Conservation (phyloP, 2,797 vertebrate species). For the Gymnopithys bicolor region DNA sequence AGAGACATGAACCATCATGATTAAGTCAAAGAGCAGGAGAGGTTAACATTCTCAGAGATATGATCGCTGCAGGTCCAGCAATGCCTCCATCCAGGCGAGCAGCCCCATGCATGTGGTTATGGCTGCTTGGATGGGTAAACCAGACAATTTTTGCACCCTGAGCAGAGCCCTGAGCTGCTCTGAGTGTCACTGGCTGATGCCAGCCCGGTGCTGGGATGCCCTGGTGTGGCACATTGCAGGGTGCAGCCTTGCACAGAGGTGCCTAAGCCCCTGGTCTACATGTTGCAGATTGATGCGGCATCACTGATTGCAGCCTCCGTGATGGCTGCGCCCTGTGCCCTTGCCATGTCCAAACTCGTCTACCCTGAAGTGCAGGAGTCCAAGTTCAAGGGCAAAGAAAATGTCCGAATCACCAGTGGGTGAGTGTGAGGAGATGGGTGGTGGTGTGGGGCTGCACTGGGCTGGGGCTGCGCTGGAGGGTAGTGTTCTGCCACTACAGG, state of each 20-base stretch:
- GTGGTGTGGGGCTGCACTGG: fast-evolving
- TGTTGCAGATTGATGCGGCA: constrained; percentile 86
- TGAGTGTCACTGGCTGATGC: fast-evolving
- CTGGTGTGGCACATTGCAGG: neutral
- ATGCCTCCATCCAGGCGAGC: fast-evolving
- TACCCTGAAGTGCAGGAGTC: constrained; percentile 92
- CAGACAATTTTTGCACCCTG: neutral
- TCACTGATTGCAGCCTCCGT: constrained; percentile 93
- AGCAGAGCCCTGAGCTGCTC: neutral
- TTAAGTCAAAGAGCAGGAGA: neutral
- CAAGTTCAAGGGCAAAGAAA: constrained; percentile 78
- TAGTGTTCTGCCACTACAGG: neutral
- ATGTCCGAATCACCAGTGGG: constrained; percentile 81
- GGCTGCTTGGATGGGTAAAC: neutral
- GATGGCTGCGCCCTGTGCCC: constrained; percentile 95
- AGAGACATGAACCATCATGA: neutral
- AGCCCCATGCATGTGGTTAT: fast-evolving
- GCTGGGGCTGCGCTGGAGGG: fast-evolving
- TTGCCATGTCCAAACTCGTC: constrained; percentile 91
- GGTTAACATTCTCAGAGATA: neutral
- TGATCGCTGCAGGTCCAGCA: fast-evolving
- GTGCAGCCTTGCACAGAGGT: fast-evolving
- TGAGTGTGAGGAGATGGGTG: constrained; percentile 59
- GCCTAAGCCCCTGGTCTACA: neutral
- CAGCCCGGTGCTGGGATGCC: fast-evolving